Percentiles rank a stretch among this genome's conserved stretches.
Evolutionary conservation across 2,113 vertebrate genomes (phyloP).

Genomic region (Notarius quadriscutis): DNA sequence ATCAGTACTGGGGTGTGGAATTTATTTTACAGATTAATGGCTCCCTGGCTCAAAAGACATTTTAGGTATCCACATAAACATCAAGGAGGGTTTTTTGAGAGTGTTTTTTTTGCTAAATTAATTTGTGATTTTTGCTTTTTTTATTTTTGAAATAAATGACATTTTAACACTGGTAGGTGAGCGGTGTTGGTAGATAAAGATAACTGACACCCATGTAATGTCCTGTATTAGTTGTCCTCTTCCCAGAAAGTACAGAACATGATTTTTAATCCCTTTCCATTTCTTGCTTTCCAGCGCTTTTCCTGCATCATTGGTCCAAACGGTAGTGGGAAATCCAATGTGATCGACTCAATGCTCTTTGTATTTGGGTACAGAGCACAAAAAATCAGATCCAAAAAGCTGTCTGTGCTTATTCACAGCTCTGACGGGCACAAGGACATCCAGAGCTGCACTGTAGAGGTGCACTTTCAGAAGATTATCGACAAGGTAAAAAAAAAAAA

Average conservation of each 20-base stretch:
- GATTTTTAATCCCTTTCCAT: not conserved
- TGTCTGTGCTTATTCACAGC: conserved; percentile 94
- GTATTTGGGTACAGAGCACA: conserved; percentile 98
- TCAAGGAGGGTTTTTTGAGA: no score
- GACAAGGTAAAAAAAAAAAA: conserved; percentile 84
- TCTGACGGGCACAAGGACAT: conserved; percentile 89
- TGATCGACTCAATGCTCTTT: conserved; percentile 99
- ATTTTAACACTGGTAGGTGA: no score
- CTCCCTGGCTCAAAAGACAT: not conserved
- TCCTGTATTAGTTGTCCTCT: no score
- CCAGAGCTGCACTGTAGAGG: conserved; percentile 92
- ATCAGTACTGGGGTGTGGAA: no score
- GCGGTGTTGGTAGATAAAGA: no score
- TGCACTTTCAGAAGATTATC: conserved; percentile 97
- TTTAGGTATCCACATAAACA: not conserved
- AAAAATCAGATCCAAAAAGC: conserved; percentile 97
- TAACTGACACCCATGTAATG: no score
- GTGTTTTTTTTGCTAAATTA: no score
- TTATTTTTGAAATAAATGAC: no score
- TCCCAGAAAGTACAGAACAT: not conserved
- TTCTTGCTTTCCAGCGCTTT: conserved; percentile 81
- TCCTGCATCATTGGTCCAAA: conserved; percentile 98
- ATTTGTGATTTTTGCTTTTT: not conserved
- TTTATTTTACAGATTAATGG: not conserved
- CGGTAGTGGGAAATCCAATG: conserved; percentile 97